Percentiles rank a stretch among this genome's conserved stretches.
phyloP scores from a whole-genome alignment of 2,113 vertebrate species.

The Notarius lentiginosus region DNA sequence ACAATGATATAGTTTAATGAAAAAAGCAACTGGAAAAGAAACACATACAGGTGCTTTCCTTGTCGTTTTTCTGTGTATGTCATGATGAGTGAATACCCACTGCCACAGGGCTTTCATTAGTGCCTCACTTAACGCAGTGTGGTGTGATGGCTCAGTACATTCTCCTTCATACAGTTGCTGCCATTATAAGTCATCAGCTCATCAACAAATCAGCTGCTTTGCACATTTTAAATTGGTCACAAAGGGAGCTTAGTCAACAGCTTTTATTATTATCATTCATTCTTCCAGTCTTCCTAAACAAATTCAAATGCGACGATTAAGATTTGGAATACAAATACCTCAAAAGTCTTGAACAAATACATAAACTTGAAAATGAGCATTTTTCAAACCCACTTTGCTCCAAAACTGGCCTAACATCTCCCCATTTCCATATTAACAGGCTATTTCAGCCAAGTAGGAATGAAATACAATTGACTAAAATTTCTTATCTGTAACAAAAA shows the following conservation, averaged over 20 bases:
- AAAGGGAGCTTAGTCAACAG: conserved; percentile 27
- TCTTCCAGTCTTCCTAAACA: conserved; percentile 5
- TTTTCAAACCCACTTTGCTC: neutral
- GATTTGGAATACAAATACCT: neutral
- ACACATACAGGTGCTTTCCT: neutral
- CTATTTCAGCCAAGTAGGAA: neutral
- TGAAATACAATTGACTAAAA: neutral
- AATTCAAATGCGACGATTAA: neutral
- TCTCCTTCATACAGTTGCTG: conserved; percentile 17
- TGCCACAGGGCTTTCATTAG: conserved; percentile 35
- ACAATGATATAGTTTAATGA: neutral
- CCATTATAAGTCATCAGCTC: conserved; percentile 31
- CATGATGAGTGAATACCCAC: conserved; percentile 7
- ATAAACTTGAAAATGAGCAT: neutral
- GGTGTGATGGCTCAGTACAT: conserved; percentile 21
- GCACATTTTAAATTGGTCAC: conserved; percentile 44
- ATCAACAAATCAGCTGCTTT: conserved; percentile 33
- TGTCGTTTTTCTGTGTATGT: neutral
- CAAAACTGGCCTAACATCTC: neutral
- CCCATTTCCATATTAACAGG: neutral
- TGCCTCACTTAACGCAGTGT: conserved; percentile 19
- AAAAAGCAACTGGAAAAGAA: neutral
- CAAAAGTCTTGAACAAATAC: neutral
- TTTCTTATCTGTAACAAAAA: neutral
- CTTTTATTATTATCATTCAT: conserved; percentile 31